These are phyloP conservation scores for Apus apus DNA, from an alignment of 2,113 vertebrate genomes.

Conservation along the genomic window DNA sequence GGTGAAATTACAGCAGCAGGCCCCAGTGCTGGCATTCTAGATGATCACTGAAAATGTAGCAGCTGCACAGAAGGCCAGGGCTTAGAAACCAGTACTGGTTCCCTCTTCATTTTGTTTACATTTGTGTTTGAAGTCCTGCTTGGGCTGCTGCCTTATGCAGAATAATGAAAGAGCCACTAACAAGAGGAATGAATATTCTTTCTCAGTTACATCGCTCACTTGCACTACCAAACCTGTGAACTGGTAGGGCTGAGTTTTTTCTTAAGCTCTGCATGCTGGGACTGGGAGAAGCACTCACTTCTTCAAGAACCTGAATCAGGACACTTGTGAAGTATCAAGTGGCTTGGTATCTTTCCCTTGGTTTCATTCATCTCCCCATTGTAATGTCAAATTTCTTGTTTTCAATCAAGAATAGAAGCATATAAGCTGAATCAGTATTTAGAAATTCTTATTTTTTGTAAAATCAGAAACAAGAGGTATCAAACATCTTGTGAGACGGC, in stretches of 20 bases:
- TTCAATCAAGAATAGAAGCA: background rate
- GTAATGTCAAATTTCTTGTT: background rate
- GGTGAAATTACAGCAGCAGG: background rate
- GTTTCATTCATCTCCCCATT: background rate
- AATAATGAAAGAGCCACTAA: background rate
- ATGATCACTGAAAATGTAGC: background rate
- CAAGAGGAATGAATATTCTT: background rate
- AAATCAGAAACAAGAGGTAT: background rate
- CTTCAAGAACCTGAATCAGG: background rate
- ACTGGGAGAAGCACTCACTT: background rate
- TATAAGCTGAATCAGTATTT: background rate
- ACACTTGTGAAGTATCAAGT: background rate
- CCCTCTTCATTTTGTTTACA: background rate
- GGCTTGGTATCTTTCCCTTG: background rate
- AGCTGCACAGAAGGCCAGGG: background rate
- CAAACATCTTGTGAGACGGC: background rate
- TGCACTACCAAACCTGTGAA: background rate
- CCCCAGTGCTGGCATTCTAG: background rate
- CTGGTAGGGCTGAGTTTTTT: background rate
- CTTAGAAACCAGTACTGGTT: background rate
- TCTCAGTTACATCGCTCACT: background rate
- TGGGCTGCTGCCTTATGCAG: background rate
- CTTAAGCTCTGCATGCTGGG: background rate
- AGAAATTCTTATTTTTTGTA: background rate
- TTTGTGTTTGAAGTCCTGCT: background rate